Evolutionary conservation across 2,888 invertebrate genomes (phyloP).

Genomic region (Scotopteryx bipunctaria): DNA sequence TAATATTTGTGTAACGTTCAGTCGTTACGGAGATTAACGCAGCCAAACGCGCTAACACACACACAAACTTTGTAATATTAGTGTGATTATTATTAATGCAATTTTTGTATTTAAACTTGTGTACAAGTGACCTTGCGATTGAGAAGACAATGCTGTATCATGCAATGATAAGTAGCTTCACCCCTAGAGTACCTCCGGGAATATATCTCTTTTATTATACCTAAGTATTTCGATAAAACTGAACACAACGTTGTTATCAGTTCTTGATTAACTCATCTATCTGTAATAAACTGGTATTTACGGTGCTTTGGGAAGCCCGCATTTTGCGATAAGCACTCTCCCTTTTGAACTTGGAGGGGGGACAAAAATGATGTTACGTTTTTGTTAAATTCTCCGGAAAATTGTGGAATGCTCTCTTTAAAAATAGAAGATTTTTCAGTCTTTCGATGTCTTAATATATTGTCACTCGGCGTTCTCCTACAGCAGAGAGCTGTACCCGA

Average conservation of each 20-base stretch:
- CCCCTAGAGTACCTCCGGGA: background rate
- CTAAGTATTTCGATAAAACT: constrained; percentile 19
- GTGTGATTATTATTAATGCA: too few species aligned
- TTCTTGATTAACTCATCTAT: constrained; percentile 33
- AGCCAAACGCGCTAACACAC: too few species aligned
- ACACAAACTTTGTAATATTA: too few species aligned
- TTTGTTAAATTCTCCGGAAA: constrained; percentile 29
- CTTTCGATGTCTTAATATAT: too few species aligned
- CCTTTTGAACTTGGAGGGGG: constrained; percentile 9
- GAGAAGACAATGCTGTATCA: too few species aligned
- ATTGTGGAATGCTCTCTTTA: constrained; percentile 8
- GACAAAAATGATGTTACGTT: constrained; percentile 26
- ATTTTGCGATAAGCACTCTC: constrained; percentile 35
- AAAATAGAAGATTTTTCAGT: too few species aligned
- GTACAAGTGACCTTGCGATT: too few species aligned
- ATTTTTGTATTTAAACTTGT: too few species aligned
- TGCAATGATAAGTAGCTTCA: background rate
- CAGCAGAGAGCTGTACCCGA: too few species aligned
- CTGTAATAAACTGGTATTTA: constrained; percentile 46
- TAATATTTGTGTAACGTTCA: too few species aligned
- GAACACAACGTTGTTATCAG: constrained; percentile 32
- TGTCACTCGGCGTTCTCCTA: too few species aligned
- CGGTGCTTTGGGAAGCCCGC: constrained; percentile 33
- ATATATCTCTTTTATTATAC: constrained; percentile 14
- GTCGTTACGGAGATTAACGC: too few species aligned